Evolutionary conservation across 92 coral and sea anemone genomes (phyloP).

Genomic region (Epizoanthus stellaris): DNA sequence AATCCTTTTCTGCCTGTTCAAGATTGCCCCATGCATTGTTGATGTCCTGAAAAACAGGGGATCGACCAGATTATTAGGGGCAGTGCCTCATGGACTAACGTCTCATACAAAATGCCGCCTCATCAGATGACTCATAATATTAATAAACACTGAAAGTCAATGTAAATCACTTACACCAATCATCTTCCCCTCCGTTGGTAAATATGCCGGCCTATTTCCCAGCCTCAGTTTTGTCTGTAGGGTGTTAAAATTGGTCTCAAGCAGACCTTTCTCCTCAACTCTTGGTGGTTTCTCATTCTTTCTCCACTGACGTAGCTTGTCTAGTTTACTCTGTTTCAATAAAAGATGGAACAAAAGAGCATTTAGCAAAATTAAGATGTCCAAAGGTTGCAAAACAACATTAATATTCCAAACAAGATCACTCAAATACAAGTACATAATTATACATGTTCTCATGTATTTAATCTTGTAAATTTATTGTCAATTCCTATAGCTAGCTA

Average conservation of each 20-base stretch:
- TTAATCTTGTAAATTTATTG: no score
- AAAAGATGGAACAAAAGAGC: background rate
- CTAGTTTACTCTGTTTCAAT: conserved; percentile 78
- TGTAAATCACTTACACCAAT: conserved; percentile 67
- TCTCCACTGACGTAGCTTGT: conserved; percentile 89
- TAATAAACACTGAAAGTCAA: background rate
- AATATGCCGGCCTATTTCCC: conserved; percentile 96
- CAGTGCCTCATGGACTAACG: no score
- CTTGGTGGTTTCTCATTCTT: conserved; percentile 94
- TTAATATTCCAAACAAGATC: background rate
- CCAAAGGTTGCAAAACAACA: background rate
- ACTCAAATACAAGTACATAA: no score
- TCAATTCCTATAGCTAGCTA: no score
- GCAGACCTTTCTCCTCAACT: conserved; percentile 95
- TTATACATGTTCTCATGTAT: no score
- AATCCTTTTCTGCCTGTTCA: conserved; percentile 91
- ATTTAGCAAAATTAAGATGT: background rate
- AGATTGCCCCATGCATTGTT: conserved; percentile 91
- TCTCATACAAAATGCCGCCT: background rate
- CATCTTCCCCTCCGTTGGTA: conserved; percentile 98
- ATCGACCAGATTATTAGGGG: background rate
- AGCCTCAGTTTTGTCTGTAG: conserved; percentile 94
- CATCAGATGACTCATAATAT: background rate
- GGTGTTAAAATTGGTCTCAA: conserved; percentile 99
- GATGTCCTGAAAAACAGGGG: conserved; percentile 68